Base-by-base conservation (phyloP, 2,888 invertebrate genomes). In the Acheta domesticus region DNA sequence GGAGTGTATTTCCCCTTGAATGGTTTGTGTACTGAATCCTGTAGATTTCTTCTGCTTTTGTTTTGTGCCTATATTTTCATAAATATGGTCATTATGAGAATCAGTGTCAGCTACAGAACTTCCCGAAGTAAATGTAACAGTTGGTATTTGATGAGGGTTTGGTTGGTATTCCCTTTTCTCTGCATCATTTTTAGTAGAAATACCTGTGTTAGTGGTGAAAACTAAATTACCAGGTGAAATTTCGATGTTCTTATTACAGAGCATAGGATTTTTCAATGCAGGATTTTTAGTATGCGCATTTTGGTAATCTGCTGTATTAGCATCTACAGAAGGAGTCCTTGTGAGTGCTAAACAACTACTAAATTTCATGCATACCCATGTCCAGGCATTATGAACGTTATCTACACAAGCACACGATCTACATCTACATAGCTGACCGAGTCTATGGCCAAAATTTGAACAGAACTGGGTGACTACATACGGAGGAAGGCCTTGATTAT, bases 401-500 rank as follows among this genome's bases (percentile, higher is more conserved):
- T 62, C 62, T 5, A 62, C 14, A 19, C 62, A 19, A 62, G n/a
- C n/a, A 62, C 14, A 62, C 3, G 62, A n/a, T 62, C 62, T 62
- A 62, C 76, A 76, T 16, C 48, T 76, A 48, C 76, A 76, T 19
- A 76, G 48, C 48, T 76, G n/a, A 19, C 48, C 11, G 14, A 76
- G n/a, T 49, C 76, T n/a, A 5, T n/a, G 14, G 11, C 48, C n/a
- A 12, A 76, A n/a, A 8, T 21, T 36, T 19, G 14, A 14, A 73
- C 79, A 20, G 23, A 75, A 79, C 77, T 80, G 74, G 81, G 80
- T 81, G 83, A 81, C 81, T 85, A 84, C 85, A 86, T 90, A 90
- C 90, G 85, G 89, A 89, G 89, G 88, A 86, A 85, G 88, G 84
- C 74, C 88, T 79, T 77, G 77, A n/a, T 76, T 19, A 49, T 76